Conservation (phyloP, 2,113 vertebrate species). For the Brevimyrus niger region DNA sequence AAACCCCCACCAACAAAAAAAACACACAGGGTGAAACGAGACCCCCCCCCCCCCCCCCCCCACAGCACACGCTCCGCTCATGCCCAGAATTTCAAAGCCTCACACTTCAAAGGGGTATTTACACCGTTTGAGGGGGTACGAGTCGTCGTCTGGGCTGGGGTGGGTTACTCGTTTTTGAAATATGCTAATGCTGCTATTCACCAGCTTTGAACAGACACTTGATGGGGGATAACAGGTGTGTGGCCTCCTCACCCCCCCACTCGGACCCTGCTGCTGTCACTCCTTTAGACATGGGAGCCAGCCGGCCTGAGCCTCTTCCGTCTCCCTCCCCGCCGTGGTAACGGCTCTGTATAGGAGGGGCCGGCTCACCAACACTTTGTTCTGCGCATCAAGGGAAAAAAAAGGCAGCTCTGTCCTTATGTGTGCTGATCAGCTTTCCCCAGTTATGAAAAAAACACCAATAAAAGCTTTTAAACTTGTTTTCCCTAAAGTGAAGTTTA, state of each 20-base stretch:
- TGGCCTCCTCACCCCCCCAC: background rate
- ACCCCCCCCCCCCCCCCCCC: background rate
- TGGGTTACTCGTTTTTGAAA: background rate
- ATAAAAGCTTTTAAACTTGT: background rate
- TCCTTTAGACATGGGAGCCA: background rate
- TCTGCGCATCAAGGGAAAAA: background rate
- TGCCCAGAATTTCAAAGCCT: constrained; percentile 20
- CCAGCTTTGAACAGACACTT: background rate
- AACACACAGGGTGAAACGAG: no score
- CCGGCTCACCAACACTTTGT: background rate
- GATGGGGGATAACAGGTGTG: background rate
- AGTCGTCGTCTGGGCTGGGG: background rate
- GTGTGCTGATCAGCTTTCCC: background rate
- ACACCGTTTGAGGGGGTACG: background rate
- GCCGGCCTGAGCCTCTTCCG: background rate
- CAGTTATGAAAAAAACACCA: background rate
- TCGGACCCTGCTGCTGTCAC: background rate
- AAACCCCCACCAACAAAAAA: no score
- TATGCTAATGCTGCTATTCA: background rate
- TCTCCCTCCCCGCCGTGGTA: background rate
- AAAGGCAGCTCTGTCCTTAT: background rate
- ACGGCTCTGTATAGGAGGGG: background rate
- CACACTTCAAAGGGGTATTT: constrained; percentile 19
- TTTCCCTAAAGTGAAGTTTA: background rate
- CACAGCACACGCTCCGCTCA: background rate